Percentiles rank a stretch among this genome's conserved stretches.
phyloP scores from a whole-genome alignment of 2,113 vertebrate genomes.

The Crotalus horridus region DNA sequence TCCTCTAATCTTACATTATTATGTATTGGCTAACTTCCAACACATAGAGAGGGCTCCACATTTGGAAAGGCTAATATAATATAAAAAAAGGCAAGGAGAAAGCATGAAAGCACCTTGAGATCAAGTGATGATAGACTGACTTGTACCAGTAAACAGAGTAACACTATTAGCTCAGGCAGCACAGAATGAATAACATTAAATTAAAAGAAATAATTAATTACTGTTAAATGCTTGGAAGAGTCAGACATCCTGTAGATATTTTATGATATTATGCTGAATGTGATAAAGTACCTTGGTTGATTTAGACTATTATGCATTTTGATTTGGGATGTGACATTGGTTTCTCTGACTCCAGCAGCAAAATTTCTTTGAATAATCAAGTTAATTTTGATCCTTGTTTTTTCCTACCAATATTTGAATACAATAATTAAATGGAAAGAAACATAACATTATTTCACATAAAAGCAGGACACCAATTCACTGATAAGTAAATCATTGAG shows the following conservation, averaged over 20 bases:
- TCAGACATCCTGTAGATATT: background rate
- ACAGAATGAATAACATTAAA: background rate
- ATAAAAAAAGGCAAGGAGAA: background rate
- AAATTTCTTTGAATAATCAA: background rate
- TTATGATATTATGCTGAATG: background rate
- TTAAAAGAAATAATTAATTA: background rate
- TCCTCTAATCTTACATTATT: background rate
- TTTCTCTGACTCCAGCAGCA: background rate
- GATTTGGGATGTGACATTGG: background rate
- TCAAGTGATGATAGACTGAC: background rate
- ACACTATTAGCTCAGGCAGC: background rate
- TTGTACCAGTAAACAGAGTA: background rate
- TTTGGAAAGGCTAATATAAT: background rate
- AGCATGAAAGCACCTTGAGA: background rate
- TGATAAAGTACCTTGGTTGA: background rate
- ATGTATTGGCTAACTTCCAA: background rate
- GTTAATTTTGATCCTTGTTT: background rate
- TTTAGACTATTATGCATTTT: background rate
- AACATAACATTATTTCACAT: background rate
- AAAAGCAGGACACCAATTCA: background rate
- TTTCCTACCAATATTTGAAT: background rate
- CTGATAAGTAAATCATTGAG: background rate
- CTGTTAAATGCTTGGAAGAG: background rate
- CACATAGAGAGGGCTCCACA: background rate
- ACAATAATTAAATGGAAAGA: background rate